These are phyloP conservation scores for Lysiphlebus fabarum DNA, from an alignment of 1,140 invertebrate genomes.

Conservation along the genomic window DNA sequence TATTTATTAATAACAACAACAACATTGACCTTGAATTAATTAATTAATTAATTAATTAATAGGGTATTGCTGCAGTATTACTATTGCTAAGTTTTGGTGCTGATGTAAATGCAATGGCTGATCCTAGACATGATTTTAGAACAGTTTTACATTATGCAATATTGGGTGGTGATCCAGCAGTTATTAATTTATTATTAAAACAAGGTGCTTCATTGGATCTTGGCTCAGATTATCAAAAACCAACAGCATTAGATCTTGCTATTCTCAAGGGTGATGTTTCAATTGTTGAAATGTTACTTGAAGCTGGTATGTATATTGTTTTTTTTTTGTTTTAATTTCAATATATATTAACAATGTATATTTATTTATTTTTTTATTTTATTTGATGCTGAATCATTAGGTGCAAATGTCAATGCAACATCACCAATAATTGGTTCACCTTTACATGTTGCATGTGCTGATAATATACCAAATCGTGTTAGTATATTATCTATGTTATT, in stretches of 20 bases:
- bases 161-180: constrained; percentile 71
- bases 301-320: constrained; percentile 57
- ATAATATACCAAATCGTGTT: constrained; percentile 71
- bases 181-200: constrained; percentile 77
- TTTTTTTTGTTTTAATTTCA: constrained; percentile 6
- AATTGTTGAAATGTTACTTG: constrained; percentile 68
- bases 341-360: neutral
- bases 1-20: constrained; percentile 12
- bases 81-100: constrained; percentile 76
- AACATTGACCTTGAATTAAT: neutral
- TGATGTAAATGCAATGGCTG: constrained; percentile 78
- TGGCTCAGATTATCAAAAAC: constrained; percentile 69
- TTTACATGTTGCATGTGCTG: constrained; percentile 81
- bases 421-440: constrained; percentile 82
- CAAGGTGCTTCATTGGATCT: constrained; percentile 70
- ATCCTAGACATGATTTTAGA: constrained; percentile 74
- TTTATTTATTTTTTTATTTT: constrained; percentile 5
- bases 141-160: constrained; percentile 88
- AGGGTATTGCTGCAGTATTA: constrained; percentile 75
- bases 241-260: constrained; percentile 78
- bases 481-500: constrained; percentile 70
- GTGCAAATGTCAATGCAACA: constrained; percentile 76
- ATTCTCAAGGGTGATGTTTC: constrained; percentile 76
- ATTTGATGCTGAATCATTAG: constrained; percentile 47
- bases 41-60: constrained; percentile 25